Percentiles rank a stretch among this genome's conserved stretches.
Evolutionary conservation across 2,797 vertebrate species (phyloP).

Genomic region (Gymnodraco acuticeps): DNA sequence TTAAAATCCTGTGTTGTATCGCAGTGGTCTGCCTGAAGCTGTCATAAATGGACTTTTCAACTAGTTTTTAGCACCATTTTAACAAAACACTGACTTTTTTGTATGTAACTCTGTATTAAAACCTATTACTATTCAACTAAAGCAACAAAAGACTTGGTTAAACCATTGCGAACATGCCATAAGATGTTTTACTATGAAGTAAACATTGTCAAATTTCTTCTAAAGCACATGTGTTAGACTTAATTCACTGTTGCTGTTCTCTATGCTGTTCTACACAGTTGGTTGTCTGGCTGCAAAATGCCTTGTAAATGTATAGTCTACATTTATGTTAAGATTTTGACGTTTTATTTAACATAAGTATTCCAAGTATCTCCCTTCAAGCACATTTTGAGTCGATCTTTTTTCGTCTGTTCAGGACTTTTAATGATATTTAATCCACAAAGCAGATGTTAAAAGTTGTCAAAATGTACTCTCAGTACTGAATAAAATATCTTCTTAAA

Average conservation of each 20-base stretch:
- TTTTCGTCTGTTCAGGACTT: neutral
- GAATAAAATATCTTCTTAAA: neutral
- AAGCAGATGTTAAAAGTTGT: neutral
- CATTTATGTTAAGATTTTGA: neutral
- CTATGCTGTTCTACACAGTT: neutral
- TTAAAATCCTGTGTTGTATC: too few relatives aligned
- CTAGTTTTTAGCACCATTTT: too few relatives aligned
- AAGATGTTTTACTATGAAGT: neutral
- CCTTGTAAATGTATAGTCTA: neutral
- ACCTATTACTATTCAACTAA: neutral
- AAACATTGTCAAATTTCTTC: neutral
- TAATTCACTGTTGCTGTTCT: too few relatives aligned
- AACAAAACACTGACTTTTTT: too few relatives aligned
- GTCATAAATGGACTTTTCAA: too few relatives aligned
- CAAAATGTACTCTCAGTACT: neutral
- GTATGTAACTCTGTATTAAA: too few relatives aligned
- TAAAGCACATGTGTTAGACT: neutral
- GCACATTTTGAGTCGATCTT: too few relatives aligned
- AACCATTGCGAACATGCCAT: neutral
- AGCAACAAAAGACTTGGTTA: neutral
- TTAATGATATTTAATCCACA: neutral
- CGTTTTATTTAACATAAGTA: too few relatives aligned
- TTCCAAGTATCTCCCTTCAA: conserved; percentile 5
- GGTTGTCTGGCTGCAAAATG: neutral
- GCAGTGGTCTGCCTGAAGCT: too few relatives aligned